These are phyloP conservation scores for Drosophila testacea DNA, from an alignment of 2,888 invertebrate genomes.

Conservation along the genomic window DNA sequence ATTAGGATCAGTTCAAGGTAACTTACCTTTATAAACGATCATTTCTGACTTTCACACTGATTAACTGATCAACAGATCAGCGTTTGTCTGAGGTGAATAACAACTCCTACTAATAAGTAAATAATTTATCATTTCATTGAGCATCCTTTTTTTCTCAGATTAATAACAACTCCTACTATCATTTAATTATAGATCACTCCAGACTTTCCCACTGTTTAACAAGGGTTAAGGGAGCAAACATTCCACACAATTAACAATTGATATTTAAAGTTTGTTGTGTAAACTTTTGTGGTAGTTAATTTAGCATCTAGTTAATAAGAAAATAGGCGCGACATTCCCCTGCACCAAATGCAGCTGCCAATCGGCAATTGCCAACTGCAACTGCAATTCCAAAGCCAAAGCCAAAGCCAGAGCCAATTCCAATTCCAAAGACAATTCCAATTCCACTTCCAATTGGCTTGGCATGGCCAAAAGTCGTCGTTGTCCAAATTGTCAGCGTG, in stretches of 20 bases:
- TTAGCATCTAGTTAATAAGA: constrained; percentile 74
- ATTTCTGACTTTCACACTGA: too few species aligned
- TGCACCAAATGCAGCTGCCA: constrained; percentile 71
- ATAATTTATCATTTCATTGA: too few species aligned
- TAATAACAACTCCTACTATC: too few species aligned
- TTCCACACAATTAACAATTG: constrained; percentile 39
- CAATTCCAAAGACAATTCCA: constrained; percentile 32
- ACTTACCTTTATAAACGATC: too few species aligned
- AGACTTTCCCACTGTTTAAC: too few species aligned
- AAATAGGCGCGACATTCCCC: constrained; percentile 79
- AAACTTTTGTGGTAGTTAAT: constrained; percentile 37
- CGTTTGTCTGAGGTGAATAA: too few species aligned
- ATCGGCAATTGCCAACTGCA: constrained; percentile 42
- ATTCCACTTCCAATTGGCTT: constrained; percentile 52
- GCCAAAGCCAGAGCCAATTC: neutral
- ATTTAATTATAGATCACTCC: too few species aligned
- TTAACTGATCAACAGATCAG: too few species aligned
- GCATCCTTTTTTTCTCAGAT: too few species aligned
- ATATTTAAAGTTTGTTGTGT: constrained; percentile 22
- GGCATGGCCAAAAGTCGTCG: constrained; percentile 54
- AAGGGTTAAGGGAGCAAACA: constrained; percentile 6
- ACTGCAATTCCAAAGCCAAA: constrained; percentile 15
- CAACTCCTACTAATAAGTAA: too few species aligned
- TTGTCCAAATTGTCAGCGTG: constrained; percentile 78
- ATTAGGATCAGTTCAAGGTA: too few species aligned